These are phyloP conservation scores for Morone chrysops DNA, from an alignment of 2,113 vertebrate species.

Conservation along the genomic window DNA sequence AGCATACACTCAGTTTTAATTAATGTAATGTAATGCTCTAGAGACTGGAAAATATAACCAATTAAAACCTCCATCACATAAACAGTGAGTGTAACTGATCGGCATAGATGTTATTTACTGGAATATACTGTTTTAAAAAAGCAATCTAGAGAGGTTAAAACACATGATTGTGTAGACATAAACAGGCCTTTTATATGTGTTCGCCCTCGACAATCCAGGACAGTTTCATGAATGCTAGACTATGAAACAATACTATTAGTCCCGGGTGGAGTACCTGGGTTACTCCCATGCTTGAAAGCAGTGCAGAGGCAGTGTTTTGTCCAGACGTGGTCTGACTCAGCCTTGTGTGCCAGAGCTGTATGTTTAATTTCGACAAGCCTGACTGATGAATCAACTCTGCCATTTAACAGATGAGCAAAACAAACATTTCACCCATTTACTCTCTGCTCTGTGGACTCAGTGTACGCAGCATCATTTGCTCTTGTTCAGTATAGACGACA, in stretches of 20 bases:
- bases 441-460: constrained; percentile 46
- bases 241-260: constrained; percentile 35
- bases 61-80: neutral
- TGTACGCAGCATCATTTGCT: constrained; percentile 38
- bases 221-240: constrained; percentile 44
- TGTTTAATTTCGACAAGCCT: constrained; percentile 65
- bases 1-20: neutral
- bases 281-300: constrained; percentile 8
- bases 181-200: neutral
- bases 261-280: constrained; percentile 16
- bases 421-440: constrained; percentile 64
- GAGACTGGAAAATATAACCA: neutral
- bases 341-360: constrained; percentile 36
- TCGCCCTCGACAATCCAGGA: neutral
- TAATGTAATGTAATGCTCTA: neutral
- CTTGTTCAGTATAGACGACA: constrained; percentile 29
- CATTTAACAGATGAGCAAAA: constrained; percentile 67
- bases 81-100: neutral
- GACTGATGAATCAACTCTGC: constrained; percentile 69
- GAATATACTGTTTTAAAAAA: too few species aligned
- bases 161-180: too few species aligned
- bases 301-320: constrained; percentile 40
- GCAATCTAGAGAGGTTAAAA: too few species aligned
- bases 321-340: constrained; percentile 67
- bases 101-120: too few species aligned